These are phyloP conservation scores for Drosophila persimilis DNA, from an alignment of 1,140 invertebrate species.

Conservation along the genomic window DNA sequence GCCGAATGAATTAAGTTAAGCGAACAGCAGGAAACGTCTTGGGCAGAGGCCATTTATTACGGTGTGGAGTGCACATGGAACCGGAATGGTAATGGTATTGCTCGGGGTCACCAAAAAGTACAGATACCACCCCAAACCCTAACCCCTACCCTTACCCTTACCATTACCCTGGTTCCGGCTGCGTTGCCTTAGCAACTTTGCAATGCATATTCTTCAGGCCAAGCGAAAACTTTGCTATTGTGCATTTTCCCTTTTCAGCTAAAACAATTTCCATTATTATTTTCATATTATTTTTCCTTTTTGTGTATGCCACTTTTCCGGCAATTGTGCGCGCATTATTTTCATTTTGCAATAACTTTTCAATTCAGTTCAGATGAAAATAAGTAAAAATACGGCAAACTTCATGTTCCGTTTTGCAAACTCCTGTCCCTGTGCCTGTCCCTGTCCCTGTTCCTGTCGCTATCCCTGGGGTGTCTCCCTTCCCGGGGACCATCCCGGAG, in stretches of 20 bases:
- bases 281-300: slow-evolving; percentile 1
- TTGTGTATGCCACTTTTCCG: slow-evolving; percentile 29
- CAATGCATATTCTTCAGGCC: too few relatives aligned
- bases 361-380: slow-evolving; percentile 30
- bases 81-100: too few relatives aligned
- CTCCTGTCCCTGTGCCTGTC: slow-evolving; percentile 38
- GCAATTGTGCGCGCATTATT: slow-evolving; percentile 35
- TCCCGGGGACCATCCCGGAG: too few relatives aligned
- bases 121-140: too few relatives aligned
- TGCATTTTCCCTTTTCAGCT: slow-evolving; percentile 13
- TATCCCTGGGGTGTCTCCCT: too few relatives aligned
- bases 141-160: too few relatives aligned
- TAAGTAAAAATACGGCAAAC: slow-evolving; percentile 50
- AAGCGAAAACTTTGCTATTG: too few relatives aligned
- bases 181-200: slow-evolving; percentile 20
- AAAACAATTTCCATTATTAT: slow-evolving; percentile 11
- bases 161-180: too few relatives aligned
- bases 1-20: slow-evolving; percentile 21
- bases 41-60: slow-evolving; percentile 19
- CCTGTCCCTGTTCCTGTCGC: too few relatives aligned
- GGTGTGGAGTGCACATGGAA: slow-evolving; percentile 1
- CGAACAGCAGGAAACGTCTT: slow-evolving; percentile 28
- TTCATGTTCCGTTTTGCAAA: slow-evolving; percentile 30
- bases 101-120: too few relatives aligned
- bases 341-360: slow-evolving; percentile 49